phyloP scores from a whole-genome alignment of 2,888 invertebrate genomes.

The Trisateles emortualis region DNA sequence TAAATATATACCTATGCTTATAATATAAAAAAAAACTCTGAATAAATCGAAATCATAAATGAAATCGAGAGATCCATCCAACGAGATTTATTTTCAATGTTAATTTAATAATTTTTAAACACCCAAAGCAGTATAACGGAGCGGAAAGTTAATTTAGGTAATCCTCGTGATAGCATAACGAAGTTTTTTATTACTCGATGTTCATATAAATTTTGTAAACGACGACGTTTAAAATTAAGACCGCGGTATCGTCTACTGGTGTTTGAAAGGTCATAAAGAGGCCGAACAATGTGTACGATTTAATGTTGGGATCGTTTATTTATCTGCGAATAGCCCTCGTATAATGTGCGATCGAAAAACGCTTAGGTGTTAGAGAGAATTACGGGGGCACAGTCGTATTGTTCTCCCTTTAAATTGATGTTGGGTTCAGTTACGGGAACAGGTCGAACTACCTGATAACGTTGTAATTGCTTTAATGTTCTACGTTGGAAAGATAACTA shows the following conservation, averaged over 20 bases:
- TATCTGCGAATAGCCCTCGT: conserved; percentile 52
- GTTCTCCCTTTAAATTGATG: conserved; percentile 58
- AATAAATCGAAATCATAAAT: conserved; percentile 1
- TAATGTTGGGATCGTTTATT: conserved; percentile 53
- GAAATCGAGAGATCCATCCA: background rate
- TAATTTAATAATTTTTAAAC: conserved; percentile 24
- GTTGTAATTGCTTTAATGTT: conserved; percentile 35
- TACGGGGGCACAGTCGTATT: conserved; percentile 54
- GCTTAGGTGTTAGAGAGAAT: conserved; percentile 62
- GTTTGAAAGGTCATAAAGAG: conserved; percentile 52
- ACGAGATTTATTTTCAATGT: conserved; percentile 5
- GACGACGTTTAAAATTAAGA: conserved; percentile 38
- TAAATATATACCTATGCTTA: no score
- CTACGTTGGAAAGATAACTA: conserved; percentile 14
- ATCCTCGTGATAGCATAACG: conserved; percentile 43
- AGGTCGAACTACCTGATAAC: conserved; percentile 32
- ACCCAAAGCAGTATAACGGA: conserved; percentile 41
- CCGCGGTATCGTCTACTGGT: conserved; percentile 26
- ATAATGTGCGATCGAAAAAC: conserved; percentile 64
- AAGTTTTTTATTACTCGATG: conserved; percentile 44
- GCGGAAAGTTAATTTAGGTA: conserved; percentile 45
- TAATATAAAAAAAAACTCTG: no score
- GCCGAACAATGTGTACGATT: conserved; percentile 50
- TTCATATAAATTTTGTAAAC: conserved; percentile 48
- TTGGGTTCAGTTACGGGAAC: conserved; percentile 38